Percentiles rank a stretch among this genome's conserved stretches.
Evolutionary conservation across 2,888 invertebrate genomes (phyloP).

Genomic region (Hartigia nigra): DNA sequence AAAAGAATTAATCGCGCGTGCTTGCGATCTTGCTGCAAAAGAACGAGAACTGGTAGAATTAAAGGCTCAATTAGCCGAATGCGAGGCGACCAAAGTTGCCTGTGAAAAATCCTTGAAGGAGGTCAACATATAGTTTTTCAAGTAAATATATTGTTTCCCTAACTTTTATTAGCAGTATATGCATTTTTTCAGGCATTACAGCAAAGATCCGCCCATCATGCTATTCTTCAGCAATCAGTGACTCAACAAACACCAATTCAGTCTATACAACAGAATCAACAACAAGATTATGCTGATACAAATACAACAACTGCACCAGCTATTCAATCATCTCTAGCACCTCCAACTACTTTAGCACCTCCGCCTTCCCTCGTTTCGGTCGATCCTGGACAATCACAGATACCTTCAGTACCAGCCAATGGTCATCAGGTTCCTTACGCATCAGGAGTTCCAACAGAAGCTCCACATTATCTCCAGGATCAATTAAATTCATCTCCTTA

Average conservation of each 20-base stretch:
- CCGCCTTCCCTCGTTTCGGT: background rate
- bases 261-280: background rate
- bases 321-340: background rate
- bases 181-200: background rate
- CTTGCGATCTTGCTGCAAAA: conserved; percentile 33
- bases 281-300: background rate
- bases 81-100: conserved; percentile 25
- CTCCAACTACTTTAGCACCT: background rate
- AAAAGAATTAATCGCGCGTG: conserved; percentile 37
- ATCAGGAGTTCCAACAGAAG: background rate
- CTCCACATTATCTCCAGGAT: background rate
- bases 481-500: background rate
- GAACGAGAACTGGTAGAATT: conserved; percentile 29
- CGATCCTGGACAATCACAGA: background rate
- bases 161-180: background rate
- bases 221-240: background rate
- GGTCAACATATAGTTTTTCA: conserved; percentile 15
- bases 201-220: background rate
- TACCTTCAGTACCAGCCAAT: background rate
- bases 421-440: background rate
- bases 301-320: background rate
- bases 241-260: background rate
- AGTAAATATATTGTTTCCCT: background rate
- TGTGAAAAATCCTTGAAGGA: conserved; percentile 33
- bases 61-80: conserved; percentile 26